Conservation (phyloP, 1,140 invertebrate species). For the Aphaenogaster floridana region DNA sequence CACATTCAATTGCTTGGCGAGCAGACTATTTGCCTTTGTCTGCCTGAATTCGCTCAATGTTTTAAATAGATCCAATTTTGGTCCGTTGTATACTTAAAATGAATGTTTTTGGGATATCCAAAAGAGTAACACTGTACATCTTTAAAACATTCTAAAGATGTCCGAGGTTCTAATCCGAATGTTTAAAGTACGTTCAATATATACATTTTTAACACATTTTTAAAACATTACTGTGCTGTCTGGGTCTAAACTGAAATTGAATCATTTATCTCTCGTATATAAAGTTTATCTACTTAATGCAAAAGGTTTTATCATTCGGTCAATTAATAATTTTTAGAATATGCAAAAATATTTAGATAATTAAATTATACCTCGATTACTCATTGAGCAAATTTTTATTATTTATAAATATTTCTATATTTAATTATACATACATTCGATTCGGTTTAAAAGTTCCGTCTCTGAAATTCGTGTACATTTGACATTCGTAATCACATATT, state of each 20-base stretch:
- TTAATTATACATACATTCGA: not conserved
- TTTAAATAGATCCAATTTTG: no score
- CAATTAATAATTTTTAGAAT: not conserved
- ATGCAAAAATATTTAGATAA: not conserved
- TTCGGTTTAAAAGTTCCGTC: not conserved
- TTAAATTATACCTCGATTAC: not conserved
- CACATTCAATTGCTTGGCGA: no score
- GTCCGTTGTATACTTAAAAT: no score
- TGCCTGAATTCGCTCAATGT: no score
- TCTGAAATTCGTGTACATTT: not conserved
- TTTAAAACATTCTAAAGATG: no score
- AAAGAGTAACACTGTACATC: no score
- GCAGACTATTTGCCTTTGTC: no score
- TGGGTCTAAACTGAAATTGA: not conserved
- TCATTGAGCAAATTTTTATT: slow-evolving; percentile 5
- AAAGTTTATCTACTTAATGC: not conserved
- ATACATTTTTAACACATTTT: no score
- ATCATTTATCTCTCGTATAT: not conserved
- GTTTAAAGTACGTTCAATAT: no score
- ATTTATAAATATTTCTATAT: not conserved
- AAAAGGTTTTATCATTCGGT: not conserved
- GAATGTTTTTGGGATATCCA: no score
- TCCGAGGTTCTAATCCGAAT: no score
- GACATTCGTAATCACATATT: not conserved
- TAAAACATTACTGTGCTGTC: no score